A percentile compares a stretch with the other conserved stretches of the same genome.
Evolutionary conservation across 2,113 vertebrate genomes (phyloP).

Genomic region (Podarcis muralis): DNA sequence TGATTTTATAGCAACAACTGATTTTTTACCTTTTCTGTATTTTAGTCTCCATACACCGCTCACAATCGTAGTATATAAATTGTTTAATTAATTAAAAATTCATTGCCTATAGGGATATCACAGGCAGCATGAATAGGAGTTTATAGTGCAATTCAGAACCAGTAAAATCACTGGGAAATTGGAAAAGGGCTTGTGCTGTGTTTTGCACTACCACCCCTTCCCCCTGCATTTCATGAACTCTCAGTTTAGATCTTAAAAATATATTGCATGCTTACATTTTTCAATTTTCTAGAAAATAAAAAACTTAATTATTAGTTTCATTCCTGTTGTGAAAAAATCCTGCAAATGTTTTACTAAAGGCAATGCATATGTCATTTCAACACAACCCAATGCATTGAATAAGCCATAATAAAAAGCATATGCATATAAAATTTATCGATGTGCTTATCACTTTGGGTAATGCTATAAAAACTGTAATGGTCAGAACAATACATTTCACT

Average conservation of each 20-base stretch:
- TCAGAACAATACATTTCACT: not conserved
- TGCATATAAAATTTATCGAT: not conserved
- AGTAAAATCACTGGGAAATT: not conserved
- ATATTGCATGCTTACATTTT: not conserved
- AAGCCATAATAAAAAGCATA: not conserved
- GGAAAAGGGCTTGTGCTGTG: not conserved
- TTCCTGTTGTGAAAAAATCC: not conserved
- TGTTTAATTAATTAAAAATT: too few relatives aligned
- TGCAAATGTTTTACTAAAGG: conserved; percentile 20
- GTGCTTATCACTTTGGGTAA: conserved; percentile 17
- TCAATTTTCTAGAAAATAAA: not conserved
- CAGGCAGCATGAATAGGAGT: not conserved
- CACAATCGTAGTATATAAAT: too few relatives aligned
- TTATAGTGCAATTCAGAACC: not conserved
- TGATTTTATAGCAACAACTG: too few relatives aligned
- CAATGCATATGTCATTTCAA: accelerated
- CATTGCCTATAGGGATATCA: not conserved
- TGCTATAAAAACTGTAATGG: not conserved
- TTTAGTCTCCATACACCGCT: too few relatives aligned
- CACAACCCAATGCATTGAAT: not conserved
- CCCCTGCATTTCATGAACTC: not conserved
- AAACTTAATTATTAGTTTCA: not conserved
- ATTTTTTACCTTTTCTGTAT: too few relatives aligned
- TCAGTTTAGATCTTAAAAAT: not conserved
- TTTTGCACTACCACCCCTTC: not conserved